Base-by-base conservation (phyloP, 1,140 invertebrate genomes). In the Musca vetustissima region DNA sequence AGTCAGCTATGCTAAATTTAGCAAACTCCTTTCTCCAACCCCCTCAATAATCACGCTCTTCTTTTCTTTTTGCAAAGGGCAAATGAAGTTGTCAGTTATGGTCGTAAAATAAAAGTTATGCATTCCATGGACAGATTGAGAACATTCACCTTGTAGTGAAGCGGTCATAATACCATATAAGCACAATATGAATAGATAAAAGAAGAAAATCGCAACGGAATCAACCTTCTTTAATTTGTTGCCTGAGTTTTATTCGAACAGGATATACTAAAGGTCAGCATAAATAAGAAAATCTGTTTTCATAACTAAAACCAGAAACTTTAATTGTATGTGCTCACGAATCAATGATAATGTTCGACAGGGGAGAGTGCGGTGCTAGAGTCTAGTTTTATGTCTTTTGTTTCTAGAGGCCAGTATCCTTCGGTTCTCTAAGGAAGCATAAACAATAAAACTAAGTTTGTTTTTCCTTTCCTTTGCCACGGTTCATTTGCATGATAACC, bases 31-130 rank as follows among this genome's bases (percentile, higher is more conserved):
- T 43, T 13, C 36, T 11, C 11, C 36, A 8, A 8, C 36, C 36
- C 11, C n/a, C n/a, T n/a, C n/a, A n/a, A n/a, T n/a, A n/a, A 13
- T 43, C 11, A 13, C n/a, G n/a, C n/a, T n/a, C n/a, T n/a, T n/a
- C n/a, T n/a, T n/a, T n/a, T n/a, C n/a, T 43, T 43, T 17, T 61
- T 61, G 57, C 21, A 17, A 1, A 32, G 25, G 25, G 55, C 22
- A 61, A 69, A 69, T 69, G 50, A 69, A 69, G 61, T 53, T 69
- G 68, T 69, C 68, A 69, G 64, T 66, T 21, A 24, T 57, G 53
- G 61, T 57, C 61, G 65, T 69, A 69, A 69, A 69, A 69, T 17
- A 55, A 53, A 69, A 66, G 36, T 69, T 69, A 69, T 69, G 64
- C 49, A 49, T 43, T 43, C 36, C 36, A 43, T 28, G 8, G 28